Percentiles rank a stretch among this genome's conserved stretches.
Conservation (phyloP, 1,140 invertebrate genomes). For the Tetragnatha versicolor region DNA sequence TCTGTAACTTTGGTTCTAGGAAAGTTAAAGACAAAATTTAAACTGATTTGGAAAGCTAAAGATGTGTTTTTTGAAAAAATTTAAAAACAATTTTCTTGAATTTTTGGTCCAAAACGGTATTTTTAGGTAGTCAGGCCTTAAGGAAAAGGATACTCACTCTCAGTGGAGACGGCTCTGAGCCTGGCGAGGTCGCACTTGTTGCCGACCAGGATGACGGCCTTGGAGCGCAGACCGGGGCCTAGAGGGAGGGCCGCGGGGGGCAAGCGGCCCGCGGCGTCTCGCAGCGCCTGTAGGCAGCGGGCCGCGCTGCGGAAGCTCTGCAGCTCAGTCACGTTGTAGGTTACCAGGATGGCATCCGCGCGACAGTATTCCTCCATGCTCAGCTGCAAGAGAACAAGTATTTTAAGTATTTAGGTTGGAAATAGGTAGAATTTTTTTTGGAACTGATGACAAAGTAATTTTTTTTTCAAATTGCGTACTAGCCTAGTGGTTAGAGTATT, state of each 20-base stretch:
- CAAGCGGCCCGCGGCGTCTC: not conserved
- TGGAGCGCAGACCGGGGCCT: constrained; percentile 49
- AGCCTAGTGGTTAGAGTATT: too few relatives aligned
- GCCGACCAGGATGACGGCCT: constrained; percentile 87
- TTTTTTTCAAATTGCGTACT: too few relatives aligned
- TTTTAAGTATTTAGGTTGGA: not conserved
- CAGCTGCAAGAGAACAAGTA: constrained; percentile 1
- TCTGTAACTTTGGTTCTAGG: too few relatives aligned
- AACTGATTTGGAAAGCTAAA: too few relatives aligned
- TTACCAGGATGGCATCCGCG: constrained; percentile 32
- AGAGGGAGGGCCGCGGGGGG: not conserved
- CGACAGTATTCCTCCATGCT: not conserved
- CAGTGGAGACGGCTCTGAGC: constrained; percentile 84
- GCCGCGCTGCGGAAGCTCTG: constrained; percentile 21
- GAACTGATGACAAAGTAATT: too few relatives aligned
- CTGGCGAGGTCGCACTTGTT: constrained; percentile 96
- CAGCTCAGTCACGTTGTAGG: constrained; percentile 35
- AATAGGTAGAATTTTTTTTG: too few relatives aligned
- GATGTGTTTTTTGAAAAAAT: too few relatives aligned
- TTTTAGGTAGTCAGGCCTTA: not conserved
- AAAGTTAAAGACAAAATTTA: too few relatives aligned
- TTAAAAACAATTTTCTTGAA: not conserved
- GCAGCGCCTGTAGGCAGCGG: not conserved
- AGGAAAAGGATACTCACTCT: constrained; percentile 72
- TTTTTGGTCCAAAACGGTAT: not conserved